These are phyloP conservation scores for Malachius bipustulatus DNA, from an alignment of 2,888 invertebrate genomes.

Conservation along the genomic window DNA sequence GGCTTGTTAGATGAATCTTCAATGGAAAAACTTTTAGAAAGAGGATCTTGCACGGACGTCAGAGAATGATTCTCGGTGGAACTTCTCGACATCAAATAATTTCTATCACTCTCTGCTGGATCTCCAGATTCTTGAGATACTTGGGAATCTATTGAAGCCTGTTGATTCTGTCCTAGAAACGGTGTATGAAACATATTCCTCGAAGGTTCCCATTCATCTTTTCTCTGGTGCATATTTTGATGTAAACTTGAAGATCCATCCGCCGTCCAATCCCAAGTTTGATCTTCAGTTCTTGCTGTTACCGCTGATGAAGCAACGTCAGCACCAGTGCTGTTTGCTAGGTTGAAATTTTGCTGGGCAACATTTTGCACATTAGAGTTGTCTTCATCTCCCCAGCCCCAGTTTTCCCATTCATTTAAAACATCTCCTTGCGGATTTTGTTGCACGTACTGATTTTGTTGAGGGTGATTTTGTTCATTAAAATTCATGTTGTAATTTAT, in stretches of 20 bases:
- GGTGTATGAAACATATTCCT: constrained; percentile 13
- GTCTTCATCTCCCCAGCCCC: constrained; percentile 49
- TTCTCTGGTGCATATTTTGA: constrained; percentile 18
- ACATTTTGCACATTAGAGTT: constrained; percentile 30
- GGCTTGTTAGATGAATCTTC: background rate
- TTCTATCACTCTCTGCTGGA: constrained; percentile 50
- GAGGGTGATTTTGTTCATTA: constrained; percentile 20
- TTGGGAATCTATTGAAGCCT: constrained; percentile 56
- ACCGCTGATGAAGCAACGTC: constrained; percentile 36
- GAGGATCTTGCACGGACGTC: constrained; percentile 21
- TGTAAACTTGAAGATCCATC: constrained; percentile 29
- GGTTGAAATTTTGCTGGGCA: constrained; percentile 19
- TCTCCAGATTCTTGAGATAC: constrained; percentile 55
- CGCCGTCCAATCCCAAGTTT: constrained; percentile 52
- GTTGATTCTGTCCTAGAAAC: constrained; percentile 37
- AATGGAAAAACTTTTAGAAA: background rate
- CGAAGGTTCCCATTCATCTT: constrained; percentile 32
- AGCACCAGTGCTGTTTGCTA: constrained; percentile 29
- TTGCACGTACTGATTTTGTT: constrained; percentile 27
- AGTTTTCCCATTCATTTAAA: constrained; percentile 29
- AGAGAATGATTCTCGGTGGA: constrained; percentile 36
- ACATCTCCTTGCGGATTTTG: constrained; percentile 25
- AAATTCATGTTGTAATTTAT: no score
- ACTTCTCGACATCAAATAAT: constrained; percentile 45
- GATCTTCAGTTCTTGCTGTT: constrained; percentile 46